Percentiles rank a stretch among this genome's conserved stretches.
phyloP scores from a whole-genome alignment of 2,113 vertebrate species.

The Oryzias woworae region DNA sequence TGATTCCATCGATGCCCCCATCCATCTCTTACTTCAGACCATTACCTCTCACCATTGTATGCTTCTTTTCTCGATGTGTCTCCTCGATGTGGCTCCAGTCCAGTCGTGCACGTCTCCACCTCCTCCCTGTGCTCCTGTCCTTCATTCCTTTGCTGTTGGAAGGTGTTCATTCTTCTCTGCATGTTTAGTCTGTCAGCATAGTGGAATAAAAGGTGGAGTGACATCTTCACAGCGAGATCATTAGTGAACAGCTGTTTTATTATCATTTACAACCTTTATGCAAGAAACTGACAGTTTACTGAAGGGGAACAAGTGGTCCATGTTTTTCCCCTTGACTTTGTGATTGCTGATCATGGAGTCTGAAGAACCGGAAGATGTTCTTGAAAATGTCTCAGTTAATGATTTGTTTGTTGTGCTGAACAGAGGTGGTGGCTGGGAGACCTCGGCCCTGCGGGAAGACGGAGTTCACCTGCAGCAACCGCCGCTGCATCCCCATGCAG shows the following conservation, averaged over 20 bases:
- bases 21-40: conserved; percentile 63
- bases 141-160: conserved; percentile 9
- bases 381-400: not conserved
- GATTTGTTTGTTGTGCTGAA: conserved; percentile 8
- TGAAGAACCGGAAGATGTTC: too few relatives aligned
- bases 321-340: too few relatives aligned
- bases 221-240: not conserved
- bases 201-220: not conserved
- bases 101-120: conserved; percentile 22
- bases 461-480: conserved; percentile 90
- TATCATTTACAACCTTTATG: too few relatives aligned
- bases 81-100: conserved; percentile 43
- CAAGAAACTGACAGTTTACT: not conserved
- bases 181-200: not conserved
- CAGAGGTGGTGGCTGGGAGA: conserved; percentile 81
- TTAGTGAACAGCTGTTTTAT: too few relatives aligned
- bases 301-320: too few relatives aligned
- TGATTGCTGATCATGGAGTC: too few relatives aligned
- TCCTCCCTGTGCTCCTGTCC: conserved; percentile 11
- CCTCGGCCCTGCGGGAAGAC: conserved; percentile 90
- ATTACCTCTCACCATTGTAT: conserved; percentile 59
- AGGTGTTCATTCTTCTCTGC: not conserved
- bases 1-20: conserved; percentile 52
- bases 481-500: conserved; percentile 85
- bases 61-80: conserved; percentile 43